Base-by-base conservation (phyloP, 1,140 invertebrate species). In the Zaprionus capensis region DNA sequence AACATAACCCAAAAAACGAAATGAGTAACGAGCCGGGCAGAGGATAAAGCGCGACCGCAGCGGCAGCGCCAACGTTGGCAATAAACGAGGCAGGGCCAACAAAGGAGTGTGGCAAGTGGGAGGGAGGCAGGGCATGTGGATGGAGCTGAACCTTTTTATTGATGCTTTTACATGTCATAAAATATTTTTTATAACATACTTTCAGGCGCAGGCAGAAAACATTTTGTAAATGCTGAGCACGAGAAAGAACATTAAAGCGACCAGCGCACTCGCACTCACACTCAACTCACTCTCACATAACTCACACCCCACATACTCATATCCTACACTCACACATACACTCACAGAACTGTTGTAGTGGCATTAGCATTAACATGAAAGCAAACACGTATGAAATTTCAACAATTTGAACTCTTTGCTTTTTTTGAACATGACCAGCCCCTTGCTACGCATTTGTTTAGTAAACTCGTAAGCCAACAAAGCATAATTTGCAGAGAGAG, bases 121-220 rank as follows among this genome's bases (percentile, higher is more conserved):
- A 11, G 41, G 24, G 15, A 15, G 14, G 24, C 1, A 5, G 41
- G 55, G 46, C 20, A 65, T 34, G 31, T 34, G 31, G 31, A 34
- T 34, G 26, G 6, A 15, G 53, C 24, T 56, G 53, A 84, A 79
- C 79, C 73, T 90, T 90, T 90, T 90, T 90, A 90, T 90, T 85
- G 85, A 82, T 85, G 81, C 82, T 85, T 90, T 90, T 90, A 90
- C 85, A 90, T 85, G 85, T 90, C 82, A 90, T 90, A 90, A 90
- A 90, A 90, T 84, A 90, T 90, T 90, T 44, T 90, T 90, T 90
- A 91, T 88, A 88, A 88, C 84, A 88, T 87, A 88, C 84, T 84
- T 84, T 88, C 74, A 56, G 36, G 51, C 38, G 66, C 76, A 62
- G 44, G 24, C 67, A 78, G 71, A 66, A 72, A 72, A 71, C 82